phyloP scores from a whole-genome alignment of 2,113 vertebrate species.

The Excalfactoria chinensis region DNA sequence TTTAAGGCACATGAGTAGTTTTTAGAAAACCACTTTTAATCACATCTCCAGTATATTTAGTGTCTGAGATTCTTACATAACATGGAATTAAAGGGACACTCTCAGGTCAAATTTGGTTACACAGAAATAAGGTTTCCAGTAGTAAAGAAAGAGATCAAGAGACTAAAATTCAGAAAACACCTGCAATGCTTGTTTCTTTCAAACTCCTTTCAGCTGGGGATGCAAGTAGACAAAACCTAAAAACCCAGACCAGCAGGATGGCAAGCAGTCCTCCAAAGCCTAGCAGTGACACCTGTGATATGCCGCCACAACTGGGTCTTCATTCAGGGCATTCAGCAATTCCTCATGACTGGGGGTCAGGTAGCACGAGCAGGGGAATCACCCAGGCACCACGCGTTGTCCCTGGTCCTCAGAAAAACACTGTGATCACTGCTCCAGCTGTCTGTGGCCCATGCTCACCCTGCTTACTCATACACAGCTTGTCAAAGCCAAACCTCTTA shows the following conservation, averaged over 20 bases:
- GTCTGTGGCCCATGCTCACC: neutral
- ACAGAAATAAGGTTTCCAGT: neutral
- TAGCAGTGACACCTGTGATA: rapidly evolving
- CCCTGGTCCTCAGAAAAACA: rapidly evolving
- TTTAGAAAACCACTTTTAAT: constrained; percentile 62
- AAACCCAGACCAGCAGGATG: neutral
- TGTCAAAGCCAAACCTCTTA: neutral
- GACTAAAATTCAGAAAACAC: neutral
- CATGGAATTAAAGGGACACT: constrained; percentile 39
- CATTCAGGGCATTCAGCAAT: neutral
- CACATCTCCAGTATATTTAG: constrained; percentile 37
- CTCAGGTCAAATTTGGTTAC: constrained; percentile 33
- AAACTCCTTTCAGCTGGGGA: neutral
- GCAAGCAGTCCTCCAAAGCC: neutral
- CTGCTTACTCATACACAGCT: neutral
- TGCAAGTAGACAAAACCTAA: neutral
- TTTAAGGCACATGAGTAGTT: constrained; percentile 66
- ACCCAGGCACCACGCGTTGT: neutral
- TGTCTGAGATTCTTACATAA: constrained; percentile 58
- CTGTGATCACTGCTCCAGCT: neutral
- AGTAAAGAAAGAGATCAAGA: neutral
- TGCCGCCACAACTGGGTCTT: neutral
- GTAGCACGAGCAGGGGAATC: no score
- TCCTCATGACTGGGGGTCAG: neutral
- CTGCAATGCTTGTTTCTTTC: neutral